Evolutionary conservation across 2,113 vertebrate species (phyloP), one percentile per base, ranked within the genome.

Genomic region (Orycteropus afer): DNA sequence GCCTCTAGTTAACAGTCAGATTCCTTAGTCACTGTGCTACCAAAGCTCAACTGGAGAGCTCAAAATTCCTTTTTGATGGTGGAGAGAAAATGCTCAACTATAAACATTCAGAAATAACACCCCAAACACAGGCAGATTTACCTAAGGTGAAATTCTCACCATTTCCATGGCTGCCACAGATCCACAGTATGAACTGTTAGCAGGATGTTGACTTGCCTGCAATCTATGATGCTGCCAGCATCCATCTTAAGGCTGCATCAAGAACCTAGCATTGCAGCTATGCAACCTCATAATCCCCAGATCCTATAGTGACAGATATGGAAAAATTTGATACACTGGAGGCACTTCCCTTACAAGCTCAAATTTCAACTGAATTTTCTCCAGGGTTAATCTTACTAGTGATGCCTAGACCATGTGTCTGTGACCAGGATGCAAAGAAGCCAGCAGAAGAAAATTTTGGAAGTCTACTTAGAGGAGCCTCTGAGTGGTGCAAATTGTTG

Each of bases 161-260:
- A 11, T 10, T 7, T 3, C 12, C 22, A 0, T 17, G 6, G 14
- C 20, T 5, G 4, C 7, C 45, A 3, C 2, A n/a, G 22, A 34
- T 32, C 6, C 3, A 3, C 7, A 29, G 12, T 1, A 4, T 40
- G 2, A 34, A 7, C 12, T 15, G 25, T 3, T 1, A 3, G 14
- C 29, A 10, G 40, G 5, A 61, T 49, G 37, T 45, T 27, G 27
- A 53, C 55, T 45, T 45, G 29, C 2, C 29, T 51, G 17, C 22
- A 32, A 15, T 51, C 12, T 34, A 0, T 12, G 12, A 61, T 61
- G 7, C 32, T 79, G 32, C 13, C 12, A 45, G 4, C 0, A 40
- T n/a, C 18, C 59, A 42, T 7, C 47, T 7, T 20, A 53, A 25
- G 27, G 20, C 42, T 25, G 1, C 4, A 1, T 37, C 17, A 77